Base-by-base conservation (phyloP, 64 coral and sea anemone species). In the Stylophora pistillata region DNA sequence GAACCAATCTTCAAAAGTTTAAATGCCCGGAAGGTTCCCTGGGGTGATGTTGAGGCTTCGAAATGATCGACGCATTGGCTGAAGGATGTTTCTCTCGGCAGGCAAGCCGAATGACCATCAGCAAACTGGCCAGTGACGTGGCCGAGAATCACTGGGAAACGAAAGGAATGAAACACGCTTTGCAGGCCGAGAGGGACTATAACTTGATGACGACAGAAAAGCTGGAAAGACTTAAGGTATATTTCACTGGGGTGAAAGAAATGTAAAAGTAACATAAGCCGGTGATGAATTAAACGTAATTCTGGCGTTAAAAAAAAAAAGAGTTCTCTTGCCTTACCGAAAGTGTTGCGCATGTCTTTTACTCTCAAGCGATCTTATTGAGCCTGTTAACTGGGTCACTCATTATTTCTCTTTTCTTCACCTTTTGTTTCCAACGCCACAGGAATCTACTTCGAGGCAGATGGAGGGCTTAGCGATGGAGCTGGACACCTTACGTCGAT, bases 131-230 rank as follows among this genome's bases (percentile, higher is more conserved):
- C 4, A 84, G 95, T 54, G 91, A 90, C 31, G 95, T 92, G 73
- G 88, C 91, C 0, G 95, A 96, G 76, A 96, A 96, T 63, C 87
- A 89, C 87, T 96, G 95, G 95, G 95, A 96, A 47, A 96, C 95
- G 16, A 96, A 96, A 56, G 95, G 95, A 55, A 96, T 96, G 95
- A 96, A 96, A 21, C 95, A 93, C 23, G 87, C 95, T 28, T 30
- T 96, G 15, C 91, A 96, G 72, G 87, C 95, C 14, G 95, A 96
- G 69, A 93, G 60, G 73, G 95, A 93, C 66, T 82, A 93, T 58
- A 96, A 87, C 58, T 81, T 76, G 15, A 86, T 93, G 70, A 93
- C 73, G 9, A 60, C 95, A 18, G 76, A 73, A 5, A 96, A 96
- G 56, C 76, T 96, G 56, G 87, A 96, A 21, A 92, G 87, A 83